These are phyloP conservation scores for Polymixis flavicincta DNA, from an alignment of 2,888 invertebrate species.

Conservation along the genomic window DNA sequence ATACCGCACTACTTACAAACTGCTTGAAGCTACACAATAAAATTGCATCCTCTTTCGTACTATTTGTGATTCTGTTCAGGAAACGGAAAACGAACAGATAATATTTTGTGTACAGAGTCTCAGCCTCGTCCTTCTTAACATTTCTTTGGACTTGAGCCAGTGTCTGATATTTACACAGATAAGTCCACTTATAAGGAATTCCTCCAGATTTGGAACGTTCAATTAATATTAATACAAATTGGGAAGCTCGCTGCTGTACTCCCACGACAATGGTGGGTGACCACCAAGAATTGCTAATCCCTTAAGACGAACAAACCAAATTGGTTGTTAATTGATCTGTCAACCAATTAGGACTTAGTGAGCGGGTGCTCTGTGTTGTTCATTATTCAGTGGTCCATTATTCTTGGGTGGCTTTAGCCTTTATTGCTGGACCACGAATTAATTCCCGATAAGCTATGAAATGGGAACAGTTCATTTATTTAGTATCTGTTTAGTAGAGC, in stretches of 20 bases:
- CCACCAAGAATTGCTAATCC: slow-evolving; percentile 61
- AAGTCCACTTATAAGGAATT: slow-evolving; percentile 4
- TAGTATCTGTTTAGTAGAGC: slow-evolving; percentile 45
- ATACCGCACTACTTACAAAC: not conserved
- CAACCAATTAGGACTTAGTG: slow-evolving; percentile 52
- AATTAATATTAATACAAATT: slow-evolving; percentile 51
- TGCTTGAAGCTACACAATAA: not conserved
- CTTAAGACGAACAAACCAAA: slow-evolving; percentile 54
- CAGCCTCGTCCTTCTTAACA: not conserved
- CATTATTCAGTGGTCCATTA: slow-evolving; percentile 58
- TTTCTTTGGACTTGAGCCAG: slow-evolving; percentile 10
- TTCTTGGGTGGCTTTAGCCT: slow-evolving; percentile 33
- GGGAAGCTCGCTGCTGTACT: slow-evolving; percentile 5
- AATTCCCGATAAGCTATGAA: slow-evolving; percentile 53
- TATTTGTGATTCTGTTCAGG: slow-evolving; percentile 16
- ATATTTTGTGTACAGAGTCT: not conserved
- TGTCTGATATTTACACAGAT: slow-evolving; percentile 5
- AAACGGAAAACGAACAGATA: slow-evolving; percentile 24
- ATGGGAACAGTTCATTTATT: slow-evolving; percentile 54
- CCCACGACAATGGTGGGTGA: slow-evolving; percentile 38
- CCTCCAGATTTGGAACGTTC: not conserved
- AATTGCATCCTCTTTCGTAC: slow-evolving; percentile 14
- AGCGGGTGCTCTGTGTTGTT: slow-evolving; percentile 33
- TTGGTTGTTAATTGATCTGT: slow-evolving; percentile 62
- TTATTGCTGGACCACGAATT: slow-evolving; percentile 54